phyloP scores from a whole-genome alignment of 2,888 invertebrate genomes.

The Linnaemya vulpina region DNA sequence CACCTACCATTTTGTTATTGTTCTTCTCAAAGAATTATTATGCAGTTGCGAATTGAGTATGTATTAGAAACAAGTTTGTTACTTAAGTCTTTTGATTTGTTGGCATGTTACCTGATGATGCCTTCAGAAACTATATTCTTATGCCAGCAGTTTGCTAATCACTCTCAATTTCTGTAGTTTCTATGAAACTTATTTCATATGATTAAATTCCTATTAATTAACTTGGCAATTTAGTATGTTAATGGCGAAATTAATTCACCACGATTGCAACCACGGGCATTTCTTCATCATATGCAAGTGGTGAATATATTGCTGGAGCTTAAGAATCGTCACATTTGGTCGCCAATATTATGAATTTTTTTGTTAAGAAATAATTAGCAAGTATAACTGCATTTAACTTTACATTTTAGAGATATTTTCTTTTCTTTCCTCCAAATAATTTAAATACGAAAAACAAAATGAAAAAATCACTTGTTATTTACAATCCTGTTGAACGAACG shows the following conservation, averaged over 20 bases:
- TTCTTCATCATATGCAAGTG: not conserved
- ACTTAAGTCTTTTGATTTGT: not conserved
- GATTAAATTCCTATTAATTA: slow-evolving; percentile 25
- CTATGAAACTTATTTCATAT: too few species aligned
- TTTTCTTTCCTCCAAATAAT: not conserved
- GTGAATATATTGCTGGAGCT: not conserved
- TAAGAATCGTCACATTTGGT: slow-evolving; percentile 49
- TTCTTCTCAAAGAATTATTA: too few species aligned
- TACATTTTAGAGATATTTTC: slow-evolving; percentile 1
- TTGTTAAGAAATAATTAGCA: not conserved
- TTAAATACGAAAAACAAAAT: not conserved
- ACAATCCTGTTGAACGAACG: not conserved
- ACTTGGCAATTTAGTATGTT: not conserved
- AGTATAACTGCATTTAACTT: not conserved
- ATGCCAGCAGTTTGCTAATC: not conserved
- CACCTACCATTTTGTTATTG: too few species aligned
- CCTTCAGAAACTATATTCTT: not conserved
- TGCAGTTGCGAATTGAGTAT: too few species aligned
- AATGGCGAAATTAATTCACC: slow-evolving; percentile 8
- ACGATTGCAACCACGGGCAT: not conserved
- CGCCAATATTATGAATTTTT: slow-evolving; percentile 19
- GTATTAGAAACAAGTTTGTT: not conserved
- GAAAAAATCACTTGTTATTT: slow-evolving; percentile 37
- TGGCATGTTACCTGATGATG: not conserved
- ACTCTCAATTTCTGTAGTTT: not conserved